These are phyloP conservation scores for Leucoma salicis DNA, from an alignment of 2,888 invertebrate species.

Conservation along the genomic window DNA sequence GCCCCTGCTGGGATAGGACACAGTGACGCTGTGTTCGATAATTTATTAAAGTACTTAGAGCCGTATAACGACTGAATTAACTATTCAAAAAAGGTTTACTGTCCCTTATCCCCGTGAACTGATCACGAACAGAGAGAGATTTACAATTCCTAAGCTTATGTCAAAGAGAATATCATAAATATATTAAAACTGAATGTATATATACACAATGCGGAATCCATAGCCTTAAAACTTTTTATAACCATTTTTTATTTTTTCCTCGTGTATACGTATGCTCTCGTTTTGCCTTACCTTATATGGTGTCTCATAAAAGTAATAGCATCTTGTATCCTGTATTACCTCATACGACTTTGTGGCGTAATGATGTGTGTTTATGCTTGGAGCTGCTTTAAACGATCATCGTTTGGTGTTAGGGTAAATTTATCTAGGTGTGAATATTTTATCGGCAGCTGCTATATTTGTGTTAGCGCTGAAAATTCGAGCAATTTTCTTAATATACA, in stretches of 20 bases:
- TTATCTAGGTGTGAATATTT: background rate
- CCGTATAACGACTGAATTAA: too few relatives aligned
- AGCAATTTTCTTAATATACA: too few relatives aligned
- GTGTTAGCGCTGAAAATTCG: too few relatives aligned
- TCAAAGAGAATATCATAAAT: conserved; percentile 1
- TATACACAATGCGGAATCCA: background rate
- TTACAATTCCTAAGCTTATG: background rate
- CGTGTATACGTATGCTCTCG: conserved; percentile 26
- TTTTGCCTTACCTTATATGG: conserved; percentile 26
- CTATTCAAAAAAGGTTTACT: too few relatives aligned
- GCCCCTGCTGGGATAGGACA: too few relatives aligned
- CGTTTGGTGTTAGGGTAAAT: background rate
- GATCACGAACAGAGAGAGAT: background rate
- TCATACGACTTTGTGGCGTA: conserved; percentile 32
- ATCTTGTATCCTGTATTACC: conserved; percentile 33
- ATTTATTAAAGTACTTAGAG: too few relatives aligned
- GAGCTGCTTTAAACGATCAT: conserved; percentile 16
- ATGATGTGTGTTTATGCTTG: conserved; percentile 34
- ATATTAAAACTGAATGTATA: conserved; percentile 3
- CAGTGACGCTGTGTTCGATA: too few relatives aligned
- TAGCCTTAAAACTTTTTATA: conserved; percentile 1
- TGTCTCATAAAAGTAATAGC: conserved; percentile 49
- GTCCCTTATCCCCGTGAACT: too few relatives aligned
- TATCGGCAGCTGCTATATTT: background rate
- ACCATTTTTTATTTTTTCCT: conserved; percentile 33